Conservation (phyloP, 1,140 invertebrate species). For the Neoseiulus cucumeris region DNA sequence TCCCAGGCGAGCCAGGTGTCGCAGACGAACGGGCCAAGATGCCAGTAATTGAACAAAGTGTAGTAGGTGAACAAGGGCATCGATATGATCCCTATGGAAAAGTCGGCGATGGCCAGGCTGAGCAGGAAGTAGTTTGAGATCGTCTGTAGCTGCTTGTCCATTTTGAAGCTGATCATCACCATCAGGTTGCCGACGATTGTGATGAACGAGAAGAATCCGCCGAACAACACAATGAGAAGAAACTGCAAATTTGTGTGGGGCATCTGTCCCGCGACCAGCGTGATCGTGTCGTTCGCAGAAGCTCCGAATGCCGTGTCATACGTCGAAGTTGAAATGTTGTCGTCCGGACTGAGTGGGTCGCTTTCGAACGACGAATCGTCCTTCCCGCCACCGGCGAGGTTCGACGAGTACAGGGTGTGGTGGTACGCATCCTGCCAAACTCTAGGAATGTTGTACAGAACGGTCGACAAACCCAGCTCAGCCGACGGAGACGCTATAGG, state of each 20-base stretch:
- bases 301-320: neutral
- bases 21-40: slow-evolving; percentile 27
- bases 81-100: slow-evolving; percentile 26
- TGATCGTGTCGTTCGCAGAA: neutral
- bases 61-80: slow-evolving; percentile 24
- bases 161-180: slow-evolving; percentile 35
- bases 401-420: neutral
- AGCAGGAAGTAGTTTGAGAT: slow-evolving; percentile 38
- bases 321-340: neutral
- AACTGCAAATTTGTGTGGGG: neutral
- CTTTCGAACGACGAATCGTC: neutral
- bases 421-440: slow-evolving; percentile 6
- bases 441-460: neutral
- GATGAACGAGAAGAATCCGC: slow-evolving; percentile 16
- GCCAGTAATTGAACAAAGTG: slow-evolving; percentile 23
- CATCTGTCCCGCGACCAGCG: neutral
- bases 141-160: slow-evolving; percentile 36
- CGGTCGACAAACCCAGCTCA: neutral
- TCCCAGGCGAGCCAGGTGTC: slow-evolving; percentile 31
- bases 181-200: slow-evolving; percentile 33
- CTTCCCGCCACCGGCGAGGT: neutral
- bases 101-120: slow-evolving; percentile 28
- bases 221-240: neutral
- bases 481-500: too few species aligned
- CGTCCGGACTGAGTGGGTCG: neutral